Base-by-base conservation (phyloP, 2,888 invertebrate genomes). In the Eulithis testata region DNA sequence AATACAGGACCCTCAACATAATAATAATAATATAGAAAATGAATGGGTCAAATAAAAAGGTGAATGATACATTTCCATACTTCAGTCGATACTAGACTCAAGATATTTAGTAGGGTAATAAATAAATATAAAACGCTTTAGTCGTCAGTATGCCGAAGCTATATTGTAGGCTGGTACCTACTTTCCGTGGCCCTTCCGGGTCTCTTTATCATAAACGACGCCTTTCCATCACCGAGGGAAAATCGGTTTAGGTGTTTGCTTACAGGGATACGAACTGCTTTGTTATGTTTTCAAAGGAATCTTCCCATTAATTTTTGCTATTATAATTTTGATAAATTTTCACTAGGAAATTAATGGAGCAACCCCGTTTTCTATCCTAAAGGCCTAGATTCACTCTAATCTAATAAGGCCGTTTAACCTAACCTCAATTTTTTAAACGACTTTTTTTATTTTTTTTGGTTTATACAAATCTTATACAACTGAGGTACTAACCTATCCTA, bases 131-230 rank as follows among this genome's bases (percentile, higher is more conserved):
- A 31, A 55, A 50, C 27, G 12, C 40, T 61, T 55, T 40, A 27
- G 37, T 43, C 47, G 21, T 40, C 8, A 49, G 21, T 40, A 11
- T 27, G 12, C 43, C 55, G 43, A 14, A 50, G 36, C 11, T 49
- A 8, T 21, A 50, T 52, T 37, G 12, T 36, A n/a, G 21, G 12
- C 11, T 55, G 21, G 27, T 49, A 53, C 47, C n/a, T 47, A 53
- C 54, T 47, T 47, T 27, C 27, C 44, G 27, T n/a, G 52, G 51
- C 21, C 52, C 57, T 51, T 63, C 51, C 52, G 63, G 51, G 37
- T 52, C 50, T 55, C 51, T 52, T 63, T 57, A 52, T 63, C 52
- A 63, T 63, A 63, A 63, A 57, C 53, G 52, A 63, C 45, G 47
- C 37, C 40, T 40, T 47, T 56, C 58, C 58, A 58, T 63, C 57